Evolutionary conservation across 2,888 invertebrate species (phyloP), one percentile per base, ranked within the genome.

Genomic region (Phaonia tiefii): DNA sequence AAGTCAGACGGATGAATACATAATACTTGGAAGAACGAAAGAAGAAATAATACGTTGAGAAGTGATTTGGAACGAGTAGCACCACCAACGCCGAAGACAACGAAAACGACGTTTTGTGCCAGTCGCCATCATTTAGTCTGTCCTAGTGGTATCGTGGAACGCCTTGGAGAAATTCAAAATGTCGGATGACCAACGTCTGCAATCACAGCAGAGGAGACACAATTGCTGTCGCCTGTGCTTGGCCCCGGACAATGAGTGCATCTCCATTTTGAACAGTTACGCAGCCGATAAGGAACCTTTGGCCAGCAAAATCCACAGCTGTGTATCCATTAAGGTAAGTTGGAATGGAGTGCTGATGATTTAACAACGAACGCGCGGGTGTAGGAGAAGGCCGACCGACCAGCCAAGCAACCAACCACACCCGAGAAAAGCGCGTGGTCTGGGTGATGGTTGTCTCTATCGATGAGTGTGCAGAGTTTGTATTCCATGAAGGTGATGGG

Each of bases 271-370:
- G 84, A 90, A 90, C 81, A 91, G 90, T 85, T 90, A 89, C 85
- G 91, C 91, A 69, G 91, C 91, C 85, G 91, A 91, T 86, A 91
- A 90, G 86, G 91, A 91, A 84, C 89, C 91, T 79, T 85, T 91
- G 85, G 86, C 88, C 76, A 87, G 86, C 76, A 91, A 91, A 89
- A 91, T 91, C 83, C 85, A 87, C 74, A 88, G 89, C 82, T 91
- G 91, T 87, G 90, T 91, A 84, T 88, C 88, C 86, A 89, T 91
- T 84, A 90, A 91, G 91, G 91, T 91, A 85, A 90, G 91, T 87
- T 63, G 67, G 85, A 80, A 71, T 51, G 60, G 60, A 56, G 20
- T 67, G 26, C 20, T 11, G 31, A 8, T 44, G 31, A 58, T 49
- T 66, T 11, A 44, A 15, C 8, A 31, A 31, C 31, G 31, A 31